Percentiles rank a stretch among this genome's conserved stretches.
Conservation (phyloP, 2,888 invertebrate genomes). For the Mythimna loreyi region DNA sequence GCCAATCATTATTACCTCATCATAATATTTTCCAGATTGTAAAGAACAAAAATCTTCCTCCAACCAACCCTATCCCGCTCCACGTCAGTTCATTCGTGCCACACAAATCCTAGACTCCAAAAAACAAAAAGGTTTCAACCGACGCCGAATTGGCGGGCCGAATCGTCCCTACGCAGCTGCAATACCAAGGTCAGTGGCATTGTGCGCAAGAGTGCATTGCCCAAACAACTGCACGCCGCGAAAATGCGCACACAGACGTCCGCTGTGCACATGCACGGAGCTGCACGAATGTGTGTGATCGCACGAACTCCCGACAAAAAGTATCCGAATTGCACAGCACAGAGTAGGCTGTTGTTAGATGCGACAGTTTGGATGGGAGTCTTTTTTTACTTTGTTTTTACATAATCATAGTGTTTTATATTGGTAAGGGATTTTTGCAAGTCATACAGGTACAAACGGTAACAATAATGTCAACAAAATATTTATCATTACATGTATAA, state of each 20-base stretch:
- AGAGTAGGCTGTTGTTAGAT: conserved; percentile 65
- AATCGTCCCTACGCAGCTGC: conserved; percentile 84
- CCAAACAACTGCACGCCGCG: conserved; percentile 83
- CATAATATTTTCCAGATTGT: too few species aligned
- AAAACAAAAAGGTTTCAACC: conserved; percentile 57
- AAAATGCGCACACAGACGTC: conserved; percentile 77
- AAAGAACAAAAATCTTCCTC: neutral
- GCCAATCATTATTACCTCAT: too few species aligned
- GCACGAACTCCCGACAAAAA: conserved; percentile 78
- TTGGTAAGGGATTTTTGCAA: too few species aligned
- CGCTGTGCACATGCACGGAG: conserved; percentile 45
- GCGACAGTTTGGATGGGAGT: conserved; percentile 26
- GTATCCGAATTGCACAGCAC: conserved; percentile 84
- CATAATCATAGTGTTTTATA: too few species aligned
- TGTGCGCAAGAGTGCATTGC: conserved; percentile 86
- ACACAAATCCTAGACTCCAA: conserved; percentile 46
- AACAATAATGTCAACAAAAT: too few species aligned
- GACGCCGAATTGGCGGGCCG: conserved; percentile 70
- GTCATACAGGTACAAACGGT: too few species aligned
- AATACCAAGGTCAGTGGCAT: conserved; percentile 88
- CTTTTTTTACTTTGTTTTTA: too few species aligned
- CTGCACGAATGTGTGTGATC: conserved; percentile 57
- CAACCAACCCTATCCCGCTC: neutral
- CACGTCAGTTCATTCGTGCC: neutral
- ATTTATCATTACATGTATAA: too few species aligned